Conservation (phyloP, 2,888 invertebrate species). For the Melanostoma mellinum region DNA sequence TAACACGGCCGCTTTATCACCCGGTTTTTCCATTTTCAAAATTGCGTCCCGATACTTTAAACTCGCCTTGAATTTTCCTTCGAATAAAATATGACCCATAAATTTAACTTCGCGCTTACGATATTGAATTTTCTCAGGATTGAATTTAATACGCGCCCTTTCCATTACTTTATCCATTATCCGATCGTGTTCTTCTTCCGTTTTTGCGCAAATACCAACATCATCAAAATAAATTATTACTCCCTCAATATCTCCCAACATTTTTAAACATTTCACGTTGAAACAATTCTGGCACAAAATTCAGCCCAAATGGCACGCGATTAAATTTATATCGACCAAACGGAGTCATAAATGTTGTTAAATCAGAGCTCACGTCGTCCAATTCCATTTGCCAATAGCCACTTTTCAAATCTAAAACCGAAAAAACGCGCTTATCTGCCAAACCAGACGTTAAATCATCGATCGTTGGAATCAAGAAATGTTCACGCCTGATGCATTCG, state of each 20-base stretch:
- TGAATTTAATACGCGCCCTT: constrained; percentile 71
- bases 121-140: constrained; percentile 74
- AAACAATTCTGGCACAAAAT: constrained; percentile 77
- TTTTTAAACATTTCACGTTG: constrained; percentile 75
- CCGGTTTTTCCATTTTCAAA: constrained; percentile 32
- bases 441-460: constrained; percentile 70
- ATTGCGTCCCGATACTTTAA: constrained; percentile 48
- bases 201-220: constrained; percentile 73
- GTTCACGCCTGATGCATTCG: constrained; percentile 73
- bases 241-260: constrained; percentile 77
- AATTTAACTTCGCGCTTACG: constrained; percentile 71
- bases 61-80: constrained; percentile 45
- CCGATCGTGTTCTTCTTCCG: constrained; percentile 41
- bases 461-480: constrained; percentile 75
- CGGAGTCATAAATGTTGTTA: constrained; percentile 74
- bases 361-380: constrained; percentile 66
- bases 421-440: constrained; percentile 54
- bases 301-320: constrained; percentile 75
- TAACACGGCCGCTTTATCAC: constrained; percentile 35
- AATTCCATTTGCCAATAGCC: constrained; percentile 70
- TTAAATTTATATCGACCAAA: constrained; percentile 70
- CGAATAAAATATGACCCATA: constrained; percentile 74
- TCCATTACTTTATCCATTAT: constrained; percentile 50
- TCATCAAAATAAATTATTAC: constrained; percentile 77
- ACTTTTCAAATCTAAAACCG: constrained; percentile 56